A percentile compares a stretch with the other conserved stretches of the same genome.
phyloP scores from a whole-genome alignment of 2,888 invertebrate species.

The Drosophila mettleri region DNA sequence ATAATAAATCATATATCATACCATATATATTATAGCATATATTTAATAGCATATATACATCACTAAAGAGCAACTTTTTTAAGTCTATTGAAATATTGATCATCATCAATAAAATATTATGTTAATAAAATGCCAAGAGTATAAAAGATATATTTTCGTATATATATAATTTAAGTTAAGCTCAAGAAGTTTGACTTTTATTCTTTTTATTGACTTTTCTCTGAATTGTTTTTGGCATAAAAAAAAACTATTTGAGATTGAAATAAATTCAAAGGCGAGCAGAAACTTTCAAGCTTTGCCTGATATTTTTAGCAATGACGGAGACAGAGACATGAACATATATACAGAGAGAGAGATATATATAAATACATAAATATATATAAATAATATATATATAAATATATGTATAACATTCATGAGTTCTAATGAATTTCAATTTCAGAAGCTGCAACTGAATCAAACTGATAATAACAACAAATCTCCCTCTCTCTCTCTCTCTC shows the following conservation, averaged over 20 bases:
- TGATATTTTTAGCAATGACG: conserved; percentile 72
- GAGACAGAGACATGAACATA: conserved; percentile 19
- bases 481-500: not conserved
- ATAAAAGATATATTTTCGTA: too few relatives aligned
- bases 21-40: too few relatives aligned
- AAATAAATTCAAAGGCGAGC: conserved; percentile 32
- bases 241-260: conserved; percentile 42
- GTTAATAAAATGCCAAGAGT: too few relatives aligned
- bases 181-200: too few relatives aligned
- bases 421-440: conserved; percentile 74
- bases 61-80: too few relatives aligned
- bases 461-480: conserved; percentile 66
- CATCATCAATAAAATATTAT: too few relatives aligned
- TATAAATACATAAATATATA: not conserved
- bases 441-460: conserved; percentile 50
- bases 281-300: conserved; percentile 30
- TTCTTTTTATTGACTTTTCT: conserved; percentile 31
- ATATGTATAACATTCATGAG: conserved; percentile 45
- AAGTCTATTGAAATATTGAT: too few relatives aligned
- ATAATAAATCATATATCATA: too few relatives aligned
- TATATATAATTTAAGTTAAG: too few relatives aligned
- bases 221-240: conserved; percentile 38
- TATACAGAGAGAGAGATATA: not conserved
- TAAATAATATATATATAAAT: not conserved
- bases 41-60: too few relatives aligned